Evolutionary conservation across 2,113 vertebrate genomes (phyloP).

Genomic region (Lamprotornis superbus): DNA sequence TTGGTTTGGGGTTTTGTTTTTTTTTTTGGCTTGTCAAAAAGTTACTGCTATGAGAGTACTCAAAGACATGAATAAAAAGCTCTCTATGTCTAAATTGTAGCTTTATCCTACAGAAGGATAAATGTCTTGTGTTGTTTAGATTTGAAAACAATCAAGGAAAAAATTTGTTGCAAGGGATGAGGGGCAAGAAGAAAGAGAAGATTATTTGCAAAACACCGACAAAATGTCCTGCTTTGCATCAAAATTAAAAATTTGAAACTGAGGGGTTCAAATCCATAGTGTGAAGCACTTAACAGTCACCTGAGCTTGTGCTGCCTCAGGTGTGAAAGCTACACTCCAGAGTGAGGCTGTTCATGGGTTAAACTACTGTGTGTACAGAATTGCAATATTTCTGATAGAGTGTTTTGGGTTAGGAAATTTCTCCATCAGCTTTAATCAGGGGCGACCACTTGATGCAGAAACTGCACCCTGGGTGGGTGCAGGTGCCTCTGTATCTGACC

Average conservation of each 20-base stretch:
- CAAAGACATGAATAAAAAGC: not conserved
- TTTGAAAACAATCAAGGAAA: not conserved
- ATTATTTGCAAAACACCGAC: not conserved
- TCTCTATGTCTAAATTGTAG: not conserved
- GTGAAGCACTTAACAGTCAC: not conserved
- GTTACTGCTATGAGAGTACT: not conserved
- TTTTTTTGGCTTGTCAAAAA: not conserved
- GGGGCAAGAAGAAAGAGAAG: not conserved
- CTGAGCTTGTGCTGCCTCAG: accelerated
- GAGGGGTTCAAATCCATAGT: not conserved
- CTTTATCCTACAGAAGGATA: not conserved
- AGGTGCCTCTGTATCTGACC: not conserved
- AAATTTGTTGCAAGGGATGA: accelerated
- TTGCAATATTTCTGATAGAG: not conserved
- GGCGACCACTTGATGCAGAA: not conserved
- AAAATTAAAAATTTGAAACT: not conserved
- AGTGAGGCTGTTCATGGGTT: not conserved
- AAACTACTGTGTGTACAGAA: not conserved
- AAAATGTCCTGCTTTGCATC: not conserved
- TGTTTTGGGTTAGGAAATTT: not conserved
- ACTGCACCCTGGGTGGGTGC: no score
- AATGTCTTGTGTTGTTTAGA: not conserved
- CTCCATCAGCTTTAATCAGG: not conserved
- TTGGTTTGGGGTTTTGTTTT: not conserved
- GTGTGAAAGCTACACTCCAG: not conserved